Evolutionary conservation across 2,888 invertebrate genomes (phyloP).

Genomic region (Thecophora atra): DNA sequence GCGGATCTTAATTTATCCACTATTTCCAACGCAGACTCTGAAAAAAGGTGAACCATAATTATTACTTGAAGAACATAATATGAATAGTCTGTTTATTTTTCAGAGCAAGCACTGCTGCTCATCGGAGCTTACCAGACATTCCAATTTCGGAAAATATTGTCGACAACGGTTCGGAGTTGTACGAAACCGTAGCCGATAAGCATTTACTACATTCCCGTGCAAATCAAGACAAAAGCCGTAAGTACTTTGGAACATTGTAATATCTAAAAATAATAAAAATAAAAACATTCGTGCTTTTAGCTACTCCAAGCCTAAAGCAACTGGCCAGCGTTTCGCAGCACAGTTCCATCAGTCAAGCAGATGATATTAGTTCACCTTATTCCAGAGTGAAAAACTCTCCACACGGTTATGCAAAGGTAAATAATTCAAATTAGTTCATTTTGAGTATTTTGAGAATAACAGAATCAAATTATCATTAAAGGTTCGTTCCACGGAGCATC

Average conservation of each 20-base stretch:
- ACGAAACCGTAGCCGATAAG: slow-evolving; percentile 81
- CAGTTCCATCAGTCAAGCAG: slow-evolving; percentile 70
- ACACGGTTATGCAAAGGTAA: slow-evolving; percentile 72
- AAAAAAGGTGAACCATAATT: slow-evolving; percentile 55
- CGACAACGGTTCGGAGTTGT: slow-evolving; percentile 85
- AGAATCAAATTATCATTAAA: slow-evolving; percentile 34
- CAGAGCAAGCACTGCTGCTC: slow-evolving; percentile 68
- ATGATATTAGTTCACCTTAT: slow-evolving; percentile 73
- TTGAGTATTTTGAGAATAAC: not conserved
- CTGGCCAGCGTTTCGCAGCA: slow-evolving; percentile 71
- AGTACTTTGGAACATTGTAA: slow-evolving; percentile 33
- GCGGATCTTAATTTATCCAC: slow-evolving; percentile 62
- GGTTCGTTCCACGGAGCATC: slow-evolving; percentile 64
- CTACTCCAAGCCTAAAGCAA: slow-evolving; percentile 62
- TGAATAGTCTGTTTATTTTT: slow-evolving; percentile 7
- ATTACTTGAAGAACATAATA: not conserved
- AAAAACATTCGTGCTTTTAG: slow-evolving; percentile 46
- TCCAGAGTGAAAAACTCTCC: slow-evolving; percentile 74
- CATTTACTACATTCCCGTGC: slow-evolving; percentile 59
- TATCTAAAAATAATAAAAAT: not conserved
- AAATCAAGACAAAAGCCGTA: slow-evolving; percentile 63
- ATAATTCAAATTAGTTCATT: not conserved
- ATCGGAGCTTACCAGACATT: slow-evolving; percentile 86
- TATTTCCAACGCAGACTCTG: slow-evolving; percentile 62
- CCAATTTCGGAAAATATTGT: slow-evolving; percentile 74